Evolutionary conservation across 2,888 invertebrate genomes (phyloP).

Genomic region (Allacma fusca): DNA sequence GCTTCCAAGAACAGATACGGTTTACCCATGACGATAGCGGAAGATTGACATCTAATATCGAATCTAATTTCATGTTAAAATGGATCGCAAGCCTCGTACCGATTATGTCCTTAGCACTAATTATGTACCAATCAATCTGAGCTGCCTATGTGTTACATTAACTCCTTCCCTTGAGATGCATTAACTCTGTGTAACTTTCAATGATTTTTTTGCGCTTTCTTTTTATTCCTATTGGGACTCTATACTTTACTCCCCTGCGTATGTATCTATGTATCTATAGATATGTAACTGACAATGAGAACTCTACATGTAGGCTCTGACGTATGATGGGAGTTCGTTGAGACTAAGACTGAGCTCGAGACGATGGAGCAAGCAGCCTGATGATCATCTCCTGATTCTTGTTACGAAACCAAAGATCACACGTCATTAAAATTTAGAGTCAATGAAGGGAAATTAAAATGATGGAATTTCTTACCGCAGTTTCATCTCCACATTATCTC

Average conservation of each 20-base stretch:
- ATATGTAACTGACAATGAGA: too few species aligned
- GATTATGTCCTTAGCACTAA: constrained; percentile 24
- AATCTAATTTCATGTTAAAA: constrained; percentile 26
- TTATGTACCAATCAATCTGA: constrained; percentile 35
- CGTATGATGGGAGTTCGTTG: too few species aligned
- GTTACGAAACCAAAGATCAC: neutral
- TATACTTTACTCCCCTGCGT: too few species aligned
- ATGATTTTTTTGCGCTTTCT: constrained; percentile 16
- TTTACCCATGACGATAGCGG: neutral
- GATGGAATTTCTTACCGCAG: neutral
- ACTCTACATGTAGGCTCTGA: too few species aligned
- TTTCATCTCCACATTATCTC: neutral
- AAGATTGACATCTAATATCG: constrained; percentile 35
- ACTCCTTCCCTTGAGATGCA: neutral
- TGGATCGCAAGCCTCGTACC: constrained; percentile 13
- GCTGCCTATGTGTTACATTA: constrained; percentile 19
- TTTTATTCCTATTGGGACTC: neutral
- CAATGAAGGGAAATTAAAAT: neutral
- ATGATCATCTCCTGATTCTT: constrained; percentile 1
- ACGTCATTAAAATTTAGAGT: neutral
- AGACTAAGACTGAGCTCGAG: neutral
- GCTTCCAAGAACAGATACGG: neutral
- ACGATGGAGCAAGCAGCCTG: neutral
- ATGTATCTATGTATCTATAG: too few species aligned
- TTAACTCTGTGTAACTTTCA: neutral